phyloP scores from a whole-genome alignment of 2,888 invertebrate species.

The Synergus umbraculus region DNA sequence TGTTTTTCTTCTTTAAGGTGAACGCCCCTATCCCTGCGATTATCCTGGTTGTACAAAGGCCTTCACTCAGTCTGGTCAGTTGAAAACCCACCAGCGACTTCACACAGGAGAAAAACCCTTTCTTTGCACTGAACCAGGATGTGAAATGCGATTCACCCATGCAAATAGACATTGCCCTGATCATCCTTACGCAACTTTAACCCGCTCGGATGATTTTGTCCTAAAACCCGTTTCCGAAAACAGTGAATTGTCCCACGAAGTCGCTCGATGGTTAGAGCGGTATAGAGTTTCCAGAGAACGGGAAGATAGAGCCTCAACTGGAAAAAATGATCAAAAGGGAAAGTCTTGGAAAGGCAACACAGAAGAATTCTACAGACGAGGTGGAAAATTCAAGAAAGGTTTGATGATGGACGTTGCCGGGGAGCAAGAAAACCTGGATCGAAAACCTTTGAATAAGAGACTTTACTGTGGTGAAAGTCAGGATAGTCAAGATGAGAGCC shows the following conservation, averaged over 20 bases:
- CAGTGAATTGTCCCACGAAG: slow-evolving; percentile 78
- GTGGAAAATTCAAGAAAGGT: slow-evolving; percentile 78
- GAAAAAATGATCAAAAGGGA: slow-evolving; percentile 76
- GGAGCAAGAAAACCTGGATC: slow-evolving; percentile 75
- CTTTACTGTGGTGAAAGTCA: slow-evolving; percentile 72
- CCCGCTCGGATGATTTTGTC: slow-evolving; percentile 78
- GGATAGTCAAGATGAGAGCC: slow-evolving; percentile 75
- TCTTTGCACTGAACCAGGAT: slow-evolving; percentile 82
- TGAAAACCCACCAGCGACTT: slow-evolving; percentile 87
- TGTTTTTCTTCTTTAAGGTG: slow-evolving; percentile 78
- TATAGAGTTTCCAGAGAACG: slow-evolving; percentile 75
- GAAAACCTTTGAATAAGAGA: slow-evolving; percentile 67
- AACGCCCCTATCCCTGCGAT: slow-evolving; percentile 86
- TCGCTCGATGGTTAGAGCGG: slow-evolving; percentile 79
- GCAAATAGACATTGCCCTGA: slow-evolving; percentile 87
- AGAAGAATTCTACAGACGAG: slow-evolving; percentile 77
- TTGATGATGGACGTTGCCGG: slow-evolving; percentile 75
- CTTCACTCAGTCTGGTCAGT: slow-evolving; percentile 87
- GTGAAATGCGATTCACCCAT: slow-evolving; percentile 85
- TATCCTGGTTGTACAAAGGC: slow-evolving; percentile 85
- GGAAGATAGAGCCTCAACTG: slow-evolving; percentile 74
- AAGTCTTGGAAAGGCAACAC: slow-evolving; percentile 76
- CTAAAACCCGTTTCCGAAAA: slow-evolving; percentile 78
- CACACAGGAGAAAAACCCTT: slow-evolving; percentile 89
- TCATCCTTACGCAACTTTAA: slow-evolving; percentile 82